Evolutionary conservation across 2,113 vertebrate genomes (phyloP).

Genomic region (Rissa tridactyla): DNA sequence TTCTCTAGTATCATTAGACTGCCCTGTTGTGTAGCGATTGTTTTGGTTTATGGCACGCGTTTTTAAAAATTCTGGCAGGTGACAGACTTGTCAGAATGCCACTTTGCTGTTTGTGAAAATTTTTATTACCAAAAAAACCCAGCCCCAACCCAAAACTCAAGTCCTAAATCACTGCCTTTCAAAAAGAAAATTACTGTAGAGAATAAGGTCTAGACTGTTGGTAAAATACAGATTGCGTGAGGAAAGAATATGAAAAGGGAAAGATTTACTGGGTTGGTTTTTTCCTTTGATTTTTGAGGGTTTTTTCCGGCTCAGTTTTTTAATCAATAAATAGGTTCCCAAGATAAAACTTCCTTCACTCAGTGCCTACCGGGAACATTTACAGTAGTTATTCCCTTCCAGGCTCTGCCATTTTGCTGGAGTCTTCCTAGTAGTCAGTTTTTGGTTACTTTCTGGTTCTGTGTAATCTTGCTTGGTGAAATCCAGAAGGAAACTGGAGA

Average conservation of each 20-base stretch:
- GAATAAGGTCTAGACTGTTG: neutral
- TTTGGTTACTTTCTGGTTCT: neutral
- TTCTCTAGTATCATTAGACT: neutral
- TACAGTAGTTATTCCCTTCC: neutral
- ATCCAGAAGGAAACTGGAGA: neutral
- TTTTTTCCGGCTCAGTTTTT: neutral
- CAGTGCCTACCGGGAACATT: neutral
- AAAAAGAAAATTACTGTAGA: neutral
- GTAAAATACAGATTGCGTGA: neutral
- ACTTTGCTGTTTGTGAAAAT: neutral
- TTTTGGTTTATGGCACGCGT: neutral
- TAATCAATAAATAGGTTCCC: neutral
- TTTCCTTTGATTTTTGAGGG: neutral
- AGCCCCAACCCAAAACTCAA: neutral
- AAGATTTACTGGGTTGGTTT: neutral
- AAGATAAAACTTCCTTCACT: neutral
- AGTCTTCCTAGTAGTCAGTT: neutral
- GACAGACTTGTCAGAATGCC: neutral
- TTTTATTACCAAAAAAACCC: neutral
- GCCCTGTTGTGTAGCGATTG: neutral
- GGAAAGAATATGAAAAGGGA: neutral
- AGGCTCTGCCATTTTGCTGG: neutral
- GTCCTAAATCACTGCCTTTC: neutral
- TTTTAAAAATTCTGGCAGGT: neutral
- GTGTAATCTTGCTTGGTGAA: neutral